A percentile compares a stretch with the other conserved stretches of the same genome.
phyloP scores from a whole-genome alignment of 2,888 invertebrate genomes.

The Conops quadrifasciatus region DNA sequence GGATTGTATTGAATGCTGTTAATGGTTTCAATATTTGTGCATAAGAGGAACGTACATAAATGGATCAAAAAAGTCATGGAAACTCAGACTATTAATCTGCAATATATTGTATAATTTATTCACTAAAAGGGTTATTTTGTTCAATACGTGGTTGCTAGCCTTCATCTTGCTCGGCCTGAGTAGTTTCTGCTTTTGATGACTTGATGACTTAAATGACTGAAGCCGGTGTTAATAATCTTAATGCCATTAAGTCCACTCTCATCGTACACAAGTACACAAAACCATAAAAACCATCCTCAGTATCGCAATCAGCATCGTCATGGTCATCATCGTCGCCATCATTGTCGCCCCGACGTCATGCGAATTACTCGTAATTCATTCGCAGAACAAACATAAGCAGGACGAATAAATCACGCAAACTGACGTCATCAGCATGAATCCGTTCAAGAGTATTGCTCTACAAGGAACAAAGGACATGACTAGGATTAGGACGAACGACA shows the following conservation, averaged over 20 bases:
- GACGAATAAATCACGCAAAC: slow-evolving; percentile 51
- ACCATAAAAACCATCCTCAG: slow-evolving; percentile 11
- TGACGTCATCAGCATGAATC: slow-evolving; percentile 7
- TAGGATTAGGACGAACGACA: neutral
- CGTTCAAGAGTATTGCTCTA: neutral
- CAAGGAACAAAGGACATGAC: neutral
- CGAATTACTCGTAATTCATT: slow-evolving; percentile 47
- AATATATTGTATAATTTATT: no score
- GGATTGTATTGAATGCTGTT: no score
- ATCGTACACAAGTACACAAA: neutral
- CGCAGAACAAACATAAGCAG: slow-evolving; percentile 49
- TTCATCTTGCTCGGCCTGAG: no score
- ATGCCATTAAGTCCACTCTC: slow-evolving; percentile 19
- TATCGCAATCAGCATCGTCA: neutral
- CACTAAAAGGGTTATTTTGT: no score
- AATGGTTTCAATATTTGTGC: no score
- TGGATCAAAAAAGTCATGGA: no score
- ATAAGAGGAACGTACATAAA: no score
- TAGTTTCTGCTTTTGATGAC: slow-evolving; percentile 10
- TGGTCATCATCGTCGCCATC: neutral
- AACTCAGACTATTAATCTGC: no score
- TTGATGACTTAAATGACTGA: slow-evolving; percentile 1
- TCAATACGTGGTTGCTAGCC: no score
- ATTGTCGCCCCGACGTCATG: slow-evolving; percentile 11
- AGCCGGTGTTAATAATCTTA: slow-evolving; percentile 21